Base-by-base conservation (phyloP, 2,888 invertebrate genomes). In the Melinopterus prodromus region DNA sequence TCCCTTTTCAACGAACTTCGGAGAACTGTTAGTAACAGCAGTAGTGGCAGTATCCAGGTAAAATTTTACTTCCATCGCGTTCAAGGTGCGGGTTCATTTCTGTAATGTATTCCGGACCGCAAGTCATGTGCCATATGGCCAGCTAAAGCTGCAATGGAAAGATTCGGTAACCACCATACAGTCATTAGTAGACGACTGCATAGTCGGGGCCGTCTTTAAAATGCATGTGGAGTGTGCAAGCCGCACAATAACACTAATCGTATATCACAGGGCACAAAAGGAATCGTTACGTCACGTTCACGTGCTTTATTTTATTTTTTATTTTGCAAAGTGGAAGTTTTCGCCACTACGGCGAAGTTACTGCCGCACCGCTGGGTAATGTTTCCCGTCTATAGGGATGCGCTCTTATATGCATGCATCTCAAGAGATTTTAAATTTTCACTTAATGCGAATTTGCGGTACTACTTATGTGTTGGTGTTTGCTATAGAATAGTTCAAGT, bases 41-140 rank as follows among this genome's bases (percentile, higher is more conserved):
- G 53, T 53, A 53, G 53, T 53, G 53, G 53, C 53, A 12, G 53
- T 53, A 53, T 53, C 53, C 53, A 53, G 53, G 53, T 53, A 53
- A 53, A 53, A 53, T 53, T 53, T 53, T 3, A 53, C 53, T 53
- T 7, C 53, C 26, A 26, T 26, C 26, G 26, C 26, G 26, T 26
- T 26, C 26, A 26, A 26, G 26, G 26, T 26, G 26, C 9, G 53
- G 53, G 53, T 53, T 53, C 53, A 53, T 53, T 53, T 53, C 53
- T 53, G 53, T 53, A 53, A 53, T 53, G 53, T 53, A 53, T 53
- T 53, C 53, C 53, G 53, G 5, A 53, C 53, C 53, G 53, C 53
- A 53, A 53, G 53, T 53, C 53, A 53, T 53, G 53, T 53, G 53
- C 53, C 53, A 53, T 53, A 53, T 53, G 53, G 53, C 53, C 53